Evolutionary conservation across 2,888 invertebrate species (phyloP).

Genomic region (Blera fallax): DNA sequence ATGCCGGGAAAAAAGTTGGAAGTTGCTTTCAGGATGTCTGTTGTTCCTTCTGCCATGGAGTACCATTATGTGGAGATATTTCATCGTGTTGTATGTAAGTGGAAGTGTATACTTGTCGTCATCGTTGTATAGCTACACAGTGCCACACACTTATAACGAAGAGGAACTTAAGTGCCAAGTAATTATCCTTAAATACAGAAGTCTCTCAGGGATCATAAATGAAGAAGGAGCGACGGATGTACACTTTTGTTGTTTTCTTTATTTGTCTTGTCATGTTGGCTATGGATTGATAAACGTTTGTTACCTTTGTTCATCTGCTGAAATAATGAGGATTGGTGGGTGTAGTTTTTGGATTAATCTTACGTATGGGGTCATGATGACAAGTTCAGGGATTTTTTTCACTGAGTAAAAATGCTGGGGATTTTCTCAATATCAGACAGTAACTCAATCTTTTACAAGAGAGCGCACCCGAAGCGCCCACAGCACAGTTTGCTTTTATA

Average conservation of each 20-base stretch:
- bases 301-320: background rate
- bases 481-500: too few species aligned
- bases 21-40: conserved; percentile 47
- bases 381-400: too few species aligned
- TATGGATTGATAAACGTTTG: background rate
- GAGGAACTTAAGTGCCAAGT: conserved; percentile 54
- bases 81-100: background rate
- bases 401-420: too few species aligned
- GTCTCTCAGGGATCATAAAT: conserved; percentile 50
- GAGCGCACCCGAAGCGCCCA: too few species aligned
- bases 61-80: conserved; percentile 15
- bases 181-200: conserved; percentile 64
- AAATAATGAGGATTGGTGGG: too few species aligned
- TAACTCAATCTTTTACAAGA: too few species aligned
- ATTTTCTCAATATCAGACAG: too few species aligned
- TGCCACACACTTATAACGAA: conserved; percentile 34
- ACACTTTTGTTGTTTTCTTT: background rate
- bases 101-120: background rate
- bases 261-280: background rate
- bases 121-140: background rate
- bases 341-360: too few species aligned
- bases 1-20: conserved; percentile 19
- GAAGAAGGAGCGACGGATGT: conserved; percentile 8
- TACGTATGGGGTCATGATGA: too few species aligned
- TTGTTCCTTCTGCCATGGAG: conserved; percentile 33